Evolutionary conservation across 2,888 invertebrate genomes (phyloP), one percentile per base, ranked within the genome.

Genomic region (Tetrapedia diversipes): DNA sequence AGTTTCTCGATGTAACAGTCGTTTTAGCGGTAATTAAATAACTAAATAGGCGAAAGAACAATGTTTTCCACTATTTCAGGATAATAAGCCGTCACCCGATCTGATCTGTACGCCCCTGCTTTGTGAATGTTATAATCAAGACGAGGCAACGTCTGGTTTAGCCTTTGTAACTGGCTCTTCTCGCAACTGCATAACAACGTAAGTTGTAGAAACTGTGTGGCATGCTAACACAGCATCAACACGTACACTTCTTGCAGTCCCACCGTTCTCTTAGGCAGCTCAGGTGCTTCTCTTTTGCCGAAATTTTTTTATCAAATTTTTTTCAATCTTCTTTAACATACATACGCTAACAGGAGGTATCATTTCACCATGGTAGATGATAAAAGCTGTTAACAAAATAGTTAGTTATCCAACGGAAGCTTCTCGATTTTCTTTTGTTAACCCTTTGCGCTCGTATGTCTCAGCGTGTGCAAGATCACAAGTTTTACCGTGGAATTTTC

Each of bases 51-150:
- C 56, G 65, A 65, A 65, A 56, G 65, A 65, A 65, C 43, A 56
- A 56, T 65, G 32, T 65, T 65, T 65, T 65, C 65, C 65, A 65
- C 65, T 65, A 65, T 65, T 65, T 65, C 65, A 65, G 65, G 65
- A 65, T 56, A 65, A 65, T 65, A 65, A 65, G 65, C 65, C 3
- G 65, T 65, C 56, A 41, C 34, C 65, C 27, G 65, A 65, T 65
- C 65, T 65, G 56, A 65, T 65, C 65, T 56, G 65, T 56, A 34
- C 57, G 14, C 37, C 57, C 66, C 56, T 37, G 57, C 56, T 66
- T 66, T 66, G 66, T 29, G 57, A 66, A 57, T 66, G 57, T 66
- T 47, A 57, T 66, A 66, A 66, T 66, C 57, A 57, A 66, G 66
- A 57, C n/a, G n/a, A n/a, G n/a, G 16, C 66, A 34, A 57, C 57